Base-by-base conservation (phyloP, 2,888 invertebrate species). In the Malthinus flaveolus region DNA sequence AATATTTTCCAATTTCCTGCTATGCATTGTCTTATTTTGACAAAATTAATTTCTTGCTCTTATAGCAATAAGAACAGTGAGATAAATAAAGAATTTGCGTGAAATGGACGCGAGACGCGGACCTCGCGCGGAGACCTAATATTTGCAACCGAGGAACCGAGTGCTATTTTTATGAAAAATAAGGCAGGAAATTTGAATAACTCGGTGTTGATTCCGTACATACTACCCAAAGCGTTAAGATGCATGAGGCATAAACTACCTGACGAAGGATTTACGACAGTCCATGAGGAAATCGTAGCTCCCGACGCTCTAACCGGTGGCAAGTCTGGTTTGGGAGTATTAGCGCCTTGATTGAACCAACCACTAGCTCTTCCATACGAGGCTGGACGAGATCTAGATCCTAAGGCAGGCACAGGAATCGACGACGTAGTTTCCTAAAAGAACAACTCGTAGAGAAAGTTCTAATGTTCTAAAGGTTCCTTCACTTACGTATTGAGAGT, bases 301-400 rank as follows among this genome's bases (percentile, higher is more conserved):
- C 76, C 76, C 33, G 72, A 71, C 1, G 73, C 71, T 1, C 39
- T 11, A n/a, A 12, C 48, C 3, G 15, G 49, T 12, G 8, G 6
- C 15, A 9, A 15, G 5, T 8, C 63, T 1, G 45, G 49, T 36
- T 71, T 70, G 9, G 49, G 65, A 69, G 68, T 52, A 37, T 53
- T 36, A 31, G 39, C 32, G 7, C 33, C 32, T 32, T 39, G 12
- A 34, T 73, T 71, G 13, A 76, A 71, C 82, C 82, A 83, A 39
- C 80, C 78, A 66, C 80, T 81, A 1, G 82, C 81, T 59, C 83
- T 74, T 1, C 82, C 83, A 66, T 80, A 83, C 15, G 79, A 80
- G 0, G 80, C 77, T 1, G 82, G 78, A 55, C 81, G 71, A 2
- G 76, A 73, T 42, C 79, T 68, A 1, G 75, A 70, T 8, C 77